These are phyloP conservation scores for Blastobasis adustella DNA, from an alignment of 2,888 invertebrate genomes.

Conservation along the genomic window DNA sequence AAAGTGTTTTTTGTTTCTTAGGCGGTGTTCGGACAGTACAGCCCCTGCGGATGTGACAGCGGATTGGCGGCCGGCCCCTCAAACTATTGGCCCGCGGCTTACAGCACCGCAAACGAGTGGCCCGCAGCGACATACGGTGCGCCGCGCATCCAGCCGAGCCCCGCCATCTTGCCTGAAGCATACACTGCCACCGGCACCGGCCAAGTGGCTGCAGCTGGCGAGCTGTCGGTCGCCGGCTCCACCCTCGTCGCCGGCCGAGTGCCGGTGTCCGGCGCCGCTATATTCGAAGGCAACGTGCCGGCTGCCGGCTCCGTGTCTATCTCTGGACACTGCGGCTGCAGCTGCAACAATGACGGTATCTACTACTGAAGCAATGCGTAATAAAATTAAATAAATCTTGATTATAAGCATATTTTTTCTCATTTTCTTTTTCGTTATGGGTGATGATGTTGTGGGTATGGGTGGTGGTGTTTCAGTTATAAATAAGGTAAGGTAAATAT, in stretches of 20 bases:
- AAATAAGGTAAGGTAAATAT: too few species aligned
- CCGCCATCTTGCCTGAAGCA: slow-evolving; percentile 22
- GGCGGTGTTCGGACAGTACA: too few species aligned
- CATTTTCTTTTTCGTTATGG: too few species aligned
- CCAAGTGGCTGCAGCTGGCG: slow-evolving; percentile 22
- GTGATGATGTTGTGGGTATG: too few species aligned
- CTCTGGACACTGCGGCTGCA: background rate
- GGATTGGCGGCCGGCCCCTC: background rate
- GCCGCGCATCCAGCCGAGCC: too few species aligned
- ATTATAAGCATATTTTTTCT: too few species aligned
- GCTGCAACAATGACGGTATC: background rate
- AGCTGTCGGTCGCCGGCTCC: slow-evolving; percentile 22
- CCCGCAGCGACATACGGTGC: slow-evolving; percentile 1
- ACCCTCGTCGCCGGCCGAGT: slow-evolving; percentile 31
- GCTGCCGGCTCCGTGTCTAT: slow-evolving; percentile 31
- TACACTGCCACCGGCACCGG: slow-evolving; percentile 26
- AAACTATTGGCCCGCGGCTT: background rate
- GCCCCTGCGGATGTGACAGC: too few species aligned
- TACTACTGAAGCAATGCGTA: background rate
- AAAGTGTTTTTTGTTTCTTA: too few species aligned
- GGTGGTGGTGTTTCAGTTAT: too few species aligned
- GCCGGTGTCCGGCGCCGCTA: slow-evolving; percentile 30
- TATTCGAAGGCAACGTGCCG: slow-evolving; percentile 34
- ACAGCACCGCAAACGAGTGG: background rate
- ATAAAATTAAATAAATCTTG: too few species aligned